Conservation (phyloP, 2,113 vertebrate species). For the Psilopogon haemacephalus region DNA sequence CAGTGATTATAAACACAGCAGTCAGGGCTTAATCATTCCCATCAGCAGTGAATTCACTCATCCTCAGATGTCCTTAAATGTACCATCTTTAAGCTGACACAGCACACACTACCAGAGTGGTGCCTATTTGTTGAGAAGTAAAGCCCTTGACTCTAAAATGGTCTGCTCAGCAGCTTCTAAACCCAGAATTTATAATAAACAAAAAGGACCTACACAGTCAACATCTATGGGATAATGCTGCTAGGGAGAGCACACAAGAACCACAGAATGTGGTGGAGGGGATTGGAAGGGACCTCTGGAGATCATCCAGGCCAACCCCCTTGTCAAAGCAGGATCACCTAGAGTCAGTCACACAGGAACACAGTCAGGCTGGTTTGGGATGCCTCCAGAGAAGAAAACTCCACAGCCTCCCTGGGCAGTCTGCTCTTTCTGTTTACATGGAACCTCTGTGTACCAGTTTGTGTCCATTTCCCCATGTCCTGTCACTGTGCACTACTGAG, state of each 20-base stretch:
- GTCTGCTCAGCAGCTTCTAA: background rate
- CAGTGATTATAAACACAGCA: conserved; percentile 30
- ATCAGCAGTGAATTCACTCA: conserved; percentile 30
- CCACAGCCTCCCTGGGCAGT: no score
- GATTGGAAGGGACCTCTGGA: no score
- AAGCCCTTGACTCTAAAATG: background rate
- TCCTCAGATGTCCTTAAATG: background rate
- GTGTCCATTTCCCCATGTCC: no score
- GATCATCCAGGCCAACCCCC: no score
- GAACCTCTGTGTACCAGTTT: no score
- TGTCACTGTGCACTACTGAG: no score
- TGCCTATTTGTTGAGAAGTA: background rate
- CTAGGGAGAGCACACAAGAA: background rate
- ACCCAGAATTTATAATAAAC: background rate
- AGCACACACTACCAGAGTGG: background rate
- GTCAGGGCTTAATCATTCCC: conserved; percentile 39
- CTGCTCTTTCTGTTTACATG: no score
- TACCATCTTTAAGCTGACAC: background rate
- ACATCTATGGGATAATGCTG: background rate
- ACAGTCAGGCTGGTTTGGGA: no score
- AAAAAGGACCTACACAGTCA: background rate
- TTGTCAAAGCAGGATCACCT: no score
- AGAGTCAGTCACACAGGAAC: no score
- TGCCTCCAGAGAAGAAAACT: no score
- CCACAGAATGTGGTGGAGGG: no score